Evolutionary conservation across 1,140 invertebrate genomes (phyloP).

Genomic region (Telenomus remus): DNA sequence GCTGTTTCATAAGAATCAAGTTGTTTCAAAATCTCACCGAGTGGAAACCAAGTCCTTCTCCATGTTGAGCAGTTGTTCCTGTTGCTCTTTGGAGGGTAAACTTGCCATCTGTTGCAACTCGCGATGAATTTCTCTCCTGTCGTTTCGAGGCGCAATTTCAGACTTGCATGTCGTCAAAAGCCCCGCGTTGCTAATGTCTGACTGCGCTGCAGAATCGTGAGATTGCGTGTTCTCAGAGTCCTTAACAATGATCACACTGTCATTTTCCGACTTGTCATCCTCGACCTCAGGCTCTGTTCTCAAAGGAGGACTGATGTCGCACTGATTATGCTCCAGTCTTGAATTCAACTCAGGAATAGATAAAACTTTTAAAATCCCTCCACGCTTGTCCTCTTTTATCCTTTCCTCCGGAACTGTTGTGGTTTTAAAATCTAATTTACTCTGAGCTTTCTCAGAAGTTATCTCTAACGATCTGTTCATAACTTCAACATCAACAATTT

Average conservation of each 20-base stretch:
- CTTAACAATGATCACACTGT: constrained; percentile 18
- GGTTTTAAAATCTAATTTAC: neutral
- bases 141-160: neutral
- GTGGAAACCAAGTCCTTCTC: constrained; percentile 59
- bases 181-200: too few relatives aligned
- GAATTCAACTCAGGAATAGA: constrained; percentile 38
- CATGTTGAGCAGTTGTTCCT: constrained; percentile 39
- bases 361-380: constrained; percentile 30
- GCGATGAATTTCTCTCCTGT: constrained; percentile 15
- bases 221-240: neutral
- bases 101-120: constrained; percentile 34
- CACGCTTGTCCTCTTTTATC: neutral
- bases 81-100: constrained; percentile 52
- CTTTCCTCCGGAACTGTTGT: neutral
- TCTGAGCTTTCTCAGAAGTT: neutral
- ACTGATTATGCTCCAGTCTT: constrained; percentile 15
- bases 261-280: neutral
- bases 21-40: constrained; percentile 61
- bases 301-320: neutral
- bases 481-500: too few relatives aligned
- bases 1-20: too few relatives aligned
- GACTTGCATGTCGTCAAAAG: neutral
- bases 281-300: neutral
- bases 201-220: too few relatives aligned
- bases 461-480: too few relatives aligned